Evolutionary conservation across 2,888 invertebrate species (phyloP).

Genomic region (Pachymerium ferrugineum): DNA sequence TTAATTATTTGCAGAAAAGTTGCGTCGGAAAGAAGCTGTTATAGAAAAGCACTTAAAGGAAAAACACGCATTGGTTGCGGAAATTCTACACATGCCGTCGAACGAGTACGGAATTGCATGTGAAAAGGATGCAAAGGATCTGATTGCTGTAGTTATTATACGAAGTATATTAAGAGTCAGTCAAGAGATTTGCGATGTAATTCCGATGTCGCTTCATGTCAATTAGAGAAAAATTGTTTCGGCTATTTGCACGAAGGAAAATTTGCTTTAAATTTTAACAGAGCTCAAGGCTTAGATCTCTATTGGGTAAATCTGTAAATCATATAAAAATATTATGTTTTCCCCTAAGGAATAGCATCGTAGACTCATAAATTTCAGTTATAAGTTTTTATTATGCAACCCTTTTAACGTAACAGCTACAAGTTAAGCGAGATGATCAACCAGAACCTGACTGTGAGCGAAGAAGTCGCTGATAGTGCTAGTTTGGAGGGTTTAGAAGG

Average conservation of each 20-base stretch:
- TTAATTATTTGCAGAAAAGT: conserved; percentile 55
- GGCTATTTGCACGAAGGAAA: too few relatives aligned
- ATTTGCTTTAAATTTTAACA: too few relatives aligned
- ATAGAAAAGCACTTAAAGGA: conserved; percentile 64
- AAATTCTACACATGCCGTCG: conserved; percentile 67
- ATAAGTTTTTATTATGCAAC: background rate
- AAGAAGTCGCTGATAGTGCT: conserved; percentile 54
- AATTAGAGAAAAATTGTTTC: too few relatives aligned
- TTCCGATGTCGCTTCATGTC: too few relatives aligned
- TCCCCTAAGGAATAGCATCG: too few relatives aligned
- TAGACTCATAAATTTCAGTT: background rate
- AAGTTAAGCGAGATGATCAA: conserved; percentile 56
- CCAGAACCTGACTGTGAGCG: conserved; percentile 55
- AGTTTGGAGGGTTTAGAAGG: conserved; percentile 43
- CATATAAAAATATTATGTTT: too few relatives aligned
- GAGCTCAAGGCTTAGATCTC: too few relatives aligned
- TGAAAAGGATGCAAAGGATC: conserved; percentile 61
- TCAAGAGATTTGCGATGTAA: too few relatives aligned
- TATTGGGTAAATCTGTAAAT: too few relatives aligned
- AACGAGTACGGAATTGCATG: conserved; percentile 63
- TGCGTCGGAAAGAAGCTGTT: conserved; percentile 65
- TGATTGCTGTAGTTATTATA: conserved; percentile 64
- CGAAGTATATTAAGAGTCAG: too few relatives aligned
- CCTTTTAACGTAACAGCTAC: conserved; percentile 48
- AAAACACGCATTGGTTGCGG: conserved; percentile 68